Percentiles rank a stretch among this genome's conserved stretches.
These are phyloP conservation scores for Onychorhynchus coronatus DNA, from an alignment of 2,113 vertebrate species.

Conservation along the genomic window DNA sequence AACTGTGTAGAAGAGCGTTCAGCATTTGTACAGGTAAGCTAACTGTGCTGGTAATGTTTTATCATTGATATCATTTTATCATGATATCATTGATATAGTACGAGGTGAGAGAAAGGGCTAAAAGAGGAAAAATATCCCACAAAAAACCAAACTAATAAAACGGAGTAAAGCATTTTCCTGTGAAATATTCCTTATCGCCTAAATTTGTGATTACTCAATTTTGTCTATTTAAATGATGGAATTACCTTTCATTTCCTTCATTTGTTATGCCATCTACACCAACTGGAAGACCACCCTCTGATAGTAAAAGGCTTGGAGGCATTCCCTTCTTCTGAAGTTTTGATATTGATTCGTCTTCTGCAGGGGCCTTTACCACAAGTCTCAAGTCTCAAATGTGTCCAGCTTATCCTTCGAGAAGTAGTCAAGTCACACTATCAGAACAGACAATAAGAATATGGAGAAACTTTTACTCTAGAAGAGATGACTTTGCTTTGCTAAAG, in stretches of 20 bases:
- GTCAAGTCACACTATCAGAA: background rate
- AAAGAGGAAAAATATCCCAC: background rate
- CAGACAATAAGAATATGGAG: background rate
- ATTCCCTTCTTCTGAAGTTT: background rate
- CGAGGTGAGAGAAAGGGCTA: background rate
- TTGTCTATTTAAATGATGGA: background rate
- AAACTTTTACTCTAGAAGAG: background rate
- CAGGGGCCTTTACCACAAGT: background rate
- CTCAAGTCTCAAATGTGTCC: background rate
- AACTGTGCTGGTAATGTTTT: background rate
- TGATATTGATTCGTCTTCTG: background rate
- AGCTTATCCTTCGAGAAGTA: background rate
- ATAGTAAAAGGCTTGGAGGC: background rate
- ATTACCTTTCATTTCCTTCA: background rate
- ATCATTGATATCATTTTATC: too few species aligned
- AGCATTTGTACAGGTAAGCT: background rate
- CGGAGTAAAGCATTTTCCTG: fast-evolving
- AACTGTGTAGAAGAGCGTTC: background rate
- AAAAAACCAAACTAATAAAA: background rate
- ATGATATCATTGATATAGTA: background rate
- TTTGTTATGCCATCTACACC: background rate
- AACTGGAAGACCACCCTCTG: background rate
- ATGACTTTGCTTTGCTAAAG: background rate
- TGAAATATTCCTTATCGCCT: background rate
- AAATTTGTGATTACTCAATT: background rate